Conservation (phyloP, 1,140 invertebrate species). For the Ceratina japonica region DNA sequence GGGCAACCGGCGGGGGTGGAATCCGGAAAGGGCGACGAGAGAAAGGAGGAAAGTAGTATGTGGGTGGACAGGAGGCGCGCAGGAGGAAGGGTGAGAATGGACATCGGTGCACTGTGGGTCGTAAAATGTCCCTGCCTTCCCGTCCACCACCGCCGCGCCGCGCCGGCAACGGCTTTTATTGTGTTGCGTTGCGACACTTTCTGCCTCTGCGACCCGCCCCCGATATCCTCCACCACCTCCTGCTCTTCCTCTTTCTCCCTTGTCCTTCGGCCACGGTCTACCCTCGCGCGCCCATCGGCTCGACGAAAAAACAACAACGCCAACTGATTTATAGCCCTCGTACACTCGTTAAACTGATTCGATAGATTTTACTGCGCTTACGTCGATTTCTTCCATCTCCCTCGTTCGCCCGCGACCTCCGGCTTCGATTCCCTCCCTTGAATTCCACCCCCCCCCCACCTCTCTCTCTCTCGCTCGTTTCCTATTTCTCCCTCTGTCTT, state of each 20-base stretch:
- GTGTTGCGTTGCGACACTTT: conserved; percentile 62
- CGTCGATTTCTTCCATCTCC: conserved; percentile 58
- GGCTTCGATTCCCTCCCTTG: background rate
- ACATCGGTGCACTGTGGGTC: conserved; percentile 62
- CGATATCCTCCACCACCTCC: conserved; percentile 35
- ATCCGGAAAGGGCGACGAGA: conserved; percentile 22
- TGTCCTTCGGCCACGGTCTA: conserved; percentile 40
- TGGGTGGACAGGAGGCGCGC: conserved; percentile 12
- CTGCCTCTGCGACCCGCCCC: conserved; percentile 22
- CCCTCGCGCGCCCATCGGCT: conserved; percentile 28
- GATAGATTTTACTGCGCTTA: conserved; percentile 75
- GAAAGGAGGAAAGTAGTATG: conserved; percentile 34
- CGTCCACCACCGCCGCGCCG: conserved; percentile 47
- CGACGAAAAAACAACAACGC: conserved; percentile 65
- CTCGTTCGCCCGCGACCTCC: background rate
- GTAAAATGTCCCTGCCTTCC: conserved; percentile 72
- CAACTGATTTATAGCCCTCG: conserved; percentile 74
- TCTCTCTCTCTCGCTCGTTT: conserved; percentile 1
- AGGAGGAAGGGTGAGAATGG: conserved; percentile 32
- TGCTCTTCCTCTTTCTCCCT: conserved; percentile 38
- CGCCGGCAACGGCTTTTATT: conserved; percentile 65
- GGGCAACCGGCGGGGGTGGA: background rate
- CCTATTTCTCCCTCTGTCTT: conserved; percentile 31
- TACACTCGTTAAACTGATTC: conserved; percentile 77
- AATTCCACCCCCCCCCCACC: background rate